Conservation (phyloP, 2,888 invertebrate genomes). For the Tachina grossa region DNA sequence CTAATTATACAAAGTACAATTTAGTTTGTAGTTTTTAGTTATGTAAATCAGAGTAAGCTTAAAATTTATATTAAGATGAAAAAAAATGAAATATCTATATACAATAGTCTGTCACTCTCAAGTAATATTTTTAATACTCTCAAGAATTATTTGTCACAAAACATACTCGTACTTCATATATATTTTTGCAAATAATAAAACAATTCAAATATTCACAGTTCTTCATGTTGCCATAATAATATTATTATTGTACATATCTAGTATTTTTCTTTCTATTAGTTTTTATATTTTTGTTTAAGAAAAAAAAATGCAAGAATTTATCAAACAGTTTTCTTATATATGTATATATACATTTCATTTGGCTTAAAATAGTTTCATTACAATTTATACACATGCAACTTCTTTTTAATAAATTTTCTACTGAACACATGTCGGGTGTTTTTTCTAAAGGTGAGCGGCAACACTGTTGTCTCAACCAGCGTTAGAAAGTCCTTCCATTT, state of each 20-base stretch:
- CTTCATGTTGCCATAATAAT: background rate
- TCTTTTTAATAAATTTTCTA: constrained; percentile 11
- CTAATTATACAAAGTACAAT: constrained; percentile 65
- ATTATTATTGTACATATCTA: no score
- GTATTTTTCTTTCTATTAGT: no score
- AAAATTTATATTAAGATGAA: background rate
- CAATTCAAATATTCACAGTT: background rate
- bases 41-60: constrained; percentile 11
- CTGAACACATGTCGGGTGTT: background rate
- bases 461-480: no score
- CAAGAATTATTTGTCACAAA: background rate
- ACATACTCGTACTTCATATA: no score
- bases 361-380: constrained; percentile 5
- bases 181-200: background rate
- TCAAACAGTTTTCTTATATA: background rate
- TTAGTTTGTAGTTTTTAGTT: constrained; percentile 46
- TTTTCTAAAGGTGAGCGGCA: no score
- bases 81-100: background rate
- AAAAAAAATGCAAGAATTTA: no score
- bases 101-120: background rate
- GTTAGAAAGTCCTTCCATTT: no score
- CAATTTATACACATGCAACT: background rate
- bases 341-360: background rate
- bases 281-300: no score
- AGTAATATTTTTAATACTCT: background rate